Evolutionary conservation across 2,888 invertebrate species (phyloP).

Genomic region (Alviniconcha strummeri): DNA sequence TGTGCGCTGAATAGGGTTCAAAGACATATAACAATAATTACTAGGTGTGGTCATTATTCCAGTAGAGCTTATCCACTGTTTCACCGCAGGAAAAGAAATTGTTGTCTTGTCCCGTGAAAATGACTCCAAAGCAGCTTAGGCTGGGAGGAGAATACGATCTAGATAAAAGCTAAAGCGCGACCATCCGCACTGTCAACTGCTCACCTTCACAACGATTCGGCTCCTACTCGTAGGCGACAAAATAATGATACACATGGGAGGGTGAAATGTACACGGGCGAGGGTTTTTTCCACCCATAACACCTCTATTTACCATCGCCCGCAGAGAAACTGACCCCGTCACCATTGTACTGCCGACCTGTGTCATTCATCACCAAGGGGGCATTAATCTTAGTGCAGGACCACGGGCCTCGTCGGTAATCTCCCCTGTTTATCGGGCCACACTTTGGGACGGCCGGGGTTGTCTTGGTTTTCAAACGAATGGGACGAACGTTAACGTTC

Average conservation of each 20-base stretch:
- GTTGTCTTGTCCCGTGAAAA: no score
- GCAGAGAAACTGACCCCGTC: constrained; percentile 31
- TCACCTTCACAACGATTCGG: background rate
- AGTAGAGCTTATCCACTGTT: no score
- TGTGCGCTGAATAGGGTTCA: no score
- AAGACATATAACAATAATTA: no score
- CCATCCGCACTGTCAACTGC: constrained; percentile 22
- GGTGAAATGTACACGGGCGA: constrained; percentile 19
- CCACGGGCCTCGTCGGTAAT: constrained; percentile 20
- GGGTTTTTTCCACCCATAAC: constrained; percentile 27
- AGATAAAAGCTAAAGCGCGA: background rate
- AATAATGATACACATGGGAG: constrained; percentile 26
- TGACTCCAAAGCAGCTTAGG: no score
- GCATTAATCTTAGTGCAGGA: constrained; percentile 31
- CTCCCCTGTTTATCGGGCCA: constrained; percentile 32
- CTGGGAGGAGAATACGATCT: background rate
- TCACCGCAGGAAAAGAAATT: no score
- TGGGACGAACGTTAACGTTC: background rate
- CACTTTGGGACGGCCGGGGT: constrained; percentile 1
- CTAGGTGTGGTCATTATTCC: no score
- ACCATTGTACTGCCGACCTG: constrained; percentile 15
- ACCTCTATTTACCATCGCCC: constrained; percentile 40
- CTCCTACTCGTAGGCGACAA: constrained; percentile 6
- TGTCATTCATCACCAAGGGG: constrained; percentile 34
- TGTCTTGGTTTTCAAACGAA: constrained; percentile 26